These are phyloP conservation scores for Sminthurides bifidus DNA, from an alignment of 1,140 invertebrate species.

Conservation along the genomic window DNA sequence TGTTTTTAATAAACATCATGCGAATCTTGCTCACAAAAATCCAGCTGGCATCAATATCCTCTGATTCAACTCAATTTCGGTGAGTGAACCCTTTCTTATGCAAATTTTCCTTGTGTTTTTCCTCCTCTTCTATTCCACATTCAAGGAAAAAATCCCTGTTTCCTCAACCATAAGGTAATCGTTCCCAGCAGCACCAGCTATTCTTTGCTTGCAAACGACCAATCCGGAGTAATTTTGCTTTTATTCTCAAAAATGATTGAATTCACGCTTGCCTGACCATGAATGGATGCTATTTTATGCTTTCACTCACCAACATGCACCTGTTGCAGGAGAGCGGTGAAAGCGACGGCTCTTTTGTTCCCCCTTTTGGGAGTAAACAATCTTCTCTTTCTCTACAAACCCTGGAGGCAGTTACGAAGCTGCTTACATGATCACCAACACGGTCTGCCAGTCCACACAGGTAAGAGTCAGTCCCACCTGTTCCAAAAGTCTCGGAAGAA, in stretches of 20 bases:
- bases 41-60: constrained; percentile 34
- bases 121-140: background rate
- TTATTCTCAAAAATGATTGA: background rate
- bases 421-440: constrained; percentile 42
- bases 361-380: constrained; percentile 46
- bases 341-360: constrained; percentile 44
- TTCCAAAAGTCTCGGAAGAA: background rate
- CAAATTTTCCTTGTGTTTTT: background rate
- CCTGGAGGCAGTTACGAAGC: constrained; percentile 38
- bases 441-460: constrained; percentile 43
- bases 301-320: background rate
- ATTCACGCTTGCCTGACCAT: too few relatives aligned
- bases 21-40: constrained; percentile 42
- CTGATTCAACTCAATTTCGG: constrained; percentile 38
- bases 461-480: constrained; percentile 31
- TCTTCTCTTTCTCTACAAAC: constrained; percentile 42
- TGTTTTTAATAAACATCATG: constrained; percentile 44
- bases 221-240: background rate
- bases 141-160: too few relatives aligned
- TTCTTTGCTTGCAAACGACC: too few relatives aligned
- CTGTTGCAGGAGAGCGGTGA: constrained; percentile 42
- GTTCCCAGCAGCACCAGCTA: too few relatives aligned
- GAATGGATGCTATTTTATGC: background rate
- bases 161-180: too few relatives aligned
- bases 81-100: constrained; percentile 20